Percentiles rank a stretch among this genome's conserved stretches.
phyloP scores from a whole-genome alignment of 2,113 vertebrate genomes.

The Brachyistius frenatus region DNA sequence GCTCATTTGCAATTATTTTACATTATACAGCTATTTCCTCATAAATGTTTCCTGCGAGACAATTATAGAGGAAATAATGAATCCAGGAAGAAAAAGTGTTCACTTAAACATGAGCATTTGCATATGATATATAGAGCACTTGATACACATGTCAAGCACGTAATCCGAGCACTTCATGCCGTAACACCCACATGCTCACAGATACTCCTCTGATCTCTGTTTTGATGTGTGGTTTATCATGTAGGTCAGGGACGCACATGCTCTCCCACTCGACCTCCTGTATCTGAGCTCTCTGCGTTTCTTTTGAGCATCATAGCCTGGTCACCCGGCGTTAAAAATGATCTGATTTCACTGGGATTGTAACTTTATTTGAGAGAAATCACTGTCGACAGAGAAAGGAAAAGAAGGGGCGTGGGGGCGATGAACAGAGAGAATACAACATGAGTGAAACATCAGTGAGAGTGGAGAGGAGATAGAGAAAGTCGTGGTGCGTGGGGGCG shows the following conservation, averaged over 20 bases:
- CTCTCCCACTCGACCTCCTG: slow-evolving; percentile 12
- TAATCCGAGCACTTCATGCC: background rate
- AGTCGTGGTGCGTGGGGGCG: slow-evolving; percentile 32
- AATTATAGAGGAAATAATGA: slow-evolving; percentile 48
- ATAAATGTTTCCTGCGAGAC: slow-evolving; percentile 19
- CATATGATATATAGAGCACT: background rate
- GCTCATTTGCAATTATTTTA: slow-evolving; percentile 54
- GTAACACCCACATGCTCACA: slow-evolving; percentile 17
- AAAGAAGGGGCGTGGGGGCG: background rate
- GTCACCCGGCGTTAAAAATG: slow-evolving; percentile 44
- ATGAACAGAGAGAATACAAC: slow-evolving; percentile 61
- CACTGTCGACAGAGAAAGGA: slow-evolving; percentile 18
- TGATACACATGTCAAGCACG: slow-evolving; percentile 7
- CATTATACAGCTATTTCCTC: slow-evolving; percentile 26
- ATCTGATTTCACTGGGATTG: slow-evolving; percentile 51
- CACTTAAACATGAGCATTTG: slow-evolving; percentile 24
- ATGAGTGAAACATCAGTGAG: slow-evolving; percentile 61
- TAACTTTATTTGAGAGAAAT: slow-evolving; percentile 51
- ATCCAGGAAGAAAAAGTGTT: slow-evolving; percentile 7
- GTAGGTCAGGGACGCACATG: slow-evolving; percentile 37
- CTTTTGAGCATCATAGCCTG: slow-evolving; percentile 39
- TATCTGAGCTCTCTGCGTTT: slow-evolving; percentile 25
- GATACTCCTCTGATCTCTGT: slow-evolving; percentile 37
- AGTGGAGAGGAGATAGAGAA: slow-evolving; percentile 53
- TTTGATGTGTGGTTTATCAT: slow-evolving; percentile 55